Evolutionary conservation across 2,113 vertebrate genomes (phyloP), one percentile per base, ranked within the genome.

Genomic region (Emydocephalus ijimae): DNA sequence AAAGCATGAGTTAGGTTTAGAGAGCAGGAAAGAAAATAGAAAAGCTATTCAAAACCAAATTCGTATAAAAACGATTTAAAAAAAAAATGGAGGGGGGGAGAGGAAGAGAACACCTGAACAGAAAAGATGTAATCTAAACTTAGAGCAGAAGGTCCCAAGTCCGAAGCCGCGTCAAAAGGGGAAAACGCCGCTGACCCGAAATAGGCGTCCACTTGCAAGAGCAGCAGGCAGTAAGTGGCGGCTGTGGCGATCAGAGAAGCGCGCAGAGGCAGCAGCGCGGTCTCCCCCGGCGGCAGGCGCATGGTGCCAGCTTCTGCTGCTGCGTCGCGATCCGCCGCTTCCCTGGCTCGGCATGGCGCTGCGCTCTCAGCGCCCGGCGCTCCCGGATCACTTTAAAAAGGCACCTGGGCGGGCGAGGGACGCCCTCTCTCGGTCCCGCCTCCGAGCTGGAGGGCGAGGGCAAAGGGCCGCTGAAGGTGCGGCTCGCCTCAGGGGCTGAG

Each of bases 181-280:
- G 56, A 48, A 9, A 54, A 92, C 61, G 94, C 95, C 90, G 96
- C 99, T 99, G 97, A 99, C 99, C 99, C 99, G 98, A 99, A 99
- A 95, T 99, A 99, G 97, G 98, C 98, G 96, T 98, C 97, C 90
- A 97, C 96, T 95, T 98, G 98, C 92, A 96, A 96, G 5, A 95
- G 94, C 87, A 96, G 96, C 90, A 95, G 96, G 95, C 43, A 96
- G 90, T 81, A 97, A 95, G 94, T 97, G 97, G 87, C 91, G 97
- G 91, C 91, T 11, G 56, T 87, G n/a, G 52, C 91, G 24, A 95
- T 98, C 95, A 86, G 98, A 96, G 98, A 97, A 93, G 97, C 97
- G 94, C 97, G 95, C 93, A 98, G 97, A 97, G 97, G 97, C 96
- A 98, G 97, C 97, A 97, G 97, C 97, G 97, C 97, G 98, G 98